Evolutionary conservation across 2,797 vertebrate genomes (phyloP), one percentile per base, ranked within the genome.

Genomic region (Aulostomus chinensis): DNA sequence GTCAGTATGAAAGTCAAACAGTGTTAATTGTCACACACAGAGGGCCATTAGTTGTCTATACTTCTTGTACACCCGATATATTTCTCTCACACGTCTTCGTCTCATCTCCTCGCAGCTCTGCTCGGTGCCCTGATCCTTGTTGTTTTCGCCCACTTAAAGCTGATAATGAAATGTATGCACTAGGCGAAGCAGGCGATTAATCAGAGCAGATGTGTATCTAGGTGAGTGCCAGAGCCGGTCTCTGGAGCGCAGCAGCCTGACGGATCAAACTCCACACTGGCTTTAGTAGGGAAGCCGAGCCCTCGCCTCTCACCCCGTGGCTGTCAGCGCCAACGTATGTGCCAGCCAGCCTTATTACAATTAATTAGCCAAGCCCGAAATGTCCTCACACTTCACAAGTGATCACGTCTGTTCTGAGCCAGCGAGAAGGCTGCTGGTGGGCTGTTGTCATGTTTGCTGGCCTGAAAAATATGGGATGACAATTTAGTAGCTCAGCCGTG

Each of bases 121-220:
- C 61, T 66, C 40, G 10, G 25, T 22, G 37, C 60, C 53, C 60
- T 32, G 58, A 69, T 78, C 73, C 65, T 60, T 61, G 73, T 84
- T 90, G 83, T 86, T 88, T 81, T 84, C 71, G 20, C 80, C 76
- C 78, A 81, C 80, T 88, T 88, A 85, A 80, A 81, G 74, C 78
- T 60, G 69, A 79, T 88, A 87, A 90, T 89, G 84, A 88, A 90
- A 89, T 83, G 71, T 82, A 85, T 80, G 73, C 74, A 37, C 71
- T 41, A 70, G 75, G 82, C 52, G 59, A 85, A 81, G 69, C 69
- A 66, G 84, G 76, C 58, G 76, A 88, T 87, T 90, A 89, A 90
- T 89, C 83, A 86, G 84, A 91, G 73, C 90, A 90, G 90, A 90
- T 91, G 86, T 80, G 80, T 78, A 78, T 86, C 75, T 79, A 87